These are phyloP conservation scores for Aurelia aurita complex sp. Pacific DNA, from an alignment of 30 jellyfish, hydroid and myxozoan species.

Conservation along the genomic window DNA sequence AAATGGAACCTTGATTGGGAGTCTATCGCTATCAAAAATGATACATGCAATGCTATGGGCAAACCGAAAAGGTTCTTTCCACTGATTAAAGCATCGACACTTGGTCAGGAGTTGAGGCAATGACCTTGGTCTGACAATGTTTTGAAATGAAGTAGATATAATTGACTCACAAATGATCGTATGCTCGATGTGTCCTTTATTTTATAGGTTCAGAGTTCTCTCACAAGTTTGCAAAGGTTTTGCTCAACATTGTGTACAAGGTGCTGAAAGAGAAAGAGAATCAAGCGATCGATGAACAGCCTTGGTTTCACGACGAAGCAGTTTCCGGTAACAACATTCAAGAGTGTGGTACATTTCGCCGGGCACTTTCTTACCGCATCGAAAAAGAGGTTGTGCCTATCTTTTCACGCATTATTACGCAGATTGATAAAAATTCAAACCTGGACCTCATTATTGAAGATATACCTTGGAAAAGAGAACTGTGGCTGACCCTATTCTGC, in stretches of 20 bases:
- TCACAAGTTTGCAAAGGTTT: conserved; percentile 6
- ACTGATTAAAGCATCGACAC: too few species aligned
- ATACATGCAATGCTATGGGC: too few species aligned
- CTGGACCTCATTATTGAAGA: conserved; percentile 36
- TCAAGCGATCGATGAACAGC: conserved; percentile 18
- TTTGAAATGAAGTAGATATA: too few species aligned
- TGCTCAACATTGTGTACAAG: conserved; percentile 23
- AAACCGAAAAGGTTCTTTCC: too few species aligned
- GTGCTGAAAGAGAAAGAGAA: conserved; percentile 31
- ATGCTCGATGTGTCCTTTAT: too few species aligned
- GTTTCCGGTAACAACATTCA: conserved; percentile 59
- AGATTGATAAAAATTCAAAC: conserved; percentile 53
- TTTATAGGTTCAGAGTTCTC: not conserved
- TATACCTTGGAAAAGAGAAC: conserved; percentile 11
- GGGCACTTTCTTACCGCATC: conserved; percentile 69
- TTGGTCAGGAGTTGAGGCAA: too few species aligned
- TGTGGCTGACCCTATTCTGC: conserved; percentile 29
- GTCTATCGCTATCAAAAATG: too few species aligned
- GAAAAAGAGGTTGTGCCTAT: conserved; percentile 63
- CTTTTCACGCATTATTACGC: conserved; percentile 25
- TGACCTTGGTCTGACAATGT: too few species aligned
- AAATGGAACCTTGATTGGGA: too few species aligned
- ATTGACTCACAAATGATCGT: too few species aligned
- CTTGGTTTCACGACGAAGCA: conserved; percentile 82
- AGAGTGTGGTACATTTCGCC: conserved; percentile 83